Conservation (phyloP, 2,797 vertebrate genomes). For the Acropternis orthonyx region DNA sequence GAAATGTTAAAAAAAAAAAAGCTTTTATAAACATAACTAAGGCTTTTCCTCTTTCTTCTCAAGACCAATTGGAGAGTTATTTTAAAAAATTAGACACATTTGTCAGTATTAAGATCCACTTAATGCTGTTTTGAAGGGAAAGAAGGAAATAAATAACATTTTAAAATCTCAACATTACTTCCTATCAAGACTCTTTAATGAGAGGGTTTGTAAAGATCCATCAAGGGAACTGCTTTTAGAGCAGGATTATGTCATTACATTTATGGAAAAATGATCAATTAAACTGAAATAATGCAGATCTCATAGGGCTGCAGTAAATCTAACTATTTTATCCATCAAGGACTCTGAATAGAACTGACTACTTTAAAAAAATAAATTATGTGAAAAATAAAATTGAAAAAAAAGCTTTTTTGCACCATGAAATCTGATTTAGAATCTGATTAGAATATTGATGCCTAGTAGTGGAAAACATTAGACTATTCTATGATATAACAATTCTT, state of each 20-base stretch:
- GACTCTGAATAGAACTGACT: background rate
- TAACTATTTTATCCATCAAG: background rate
- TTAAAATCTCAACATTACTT: background rate
- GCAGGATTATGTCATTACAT: background rate
- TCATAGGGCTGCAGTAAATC: background rate
- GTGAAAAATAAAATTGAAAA: background rate
- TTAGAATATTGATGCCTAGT: background rate
- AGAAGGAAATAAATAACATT: background rate
- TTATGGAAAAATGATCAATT: background rate
- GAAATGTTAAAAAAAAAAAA: background rate
- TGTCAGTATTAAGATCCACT: background rate
- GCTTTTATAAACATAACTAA: background rate
- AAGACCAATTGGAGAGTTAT: background rate
- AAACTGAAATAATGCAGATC: background rate
- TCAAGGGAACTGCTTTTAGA: background rate
- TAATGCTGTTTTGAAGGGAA: background rate
- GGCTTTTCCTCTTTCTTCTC: background rate
- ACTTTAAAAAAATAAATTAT: background rate
- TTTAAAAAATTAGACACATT: background rate
- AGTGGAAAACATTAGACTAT: background rate
- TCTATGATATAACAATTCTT: background rate
- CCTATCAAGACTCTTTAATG: background rate
- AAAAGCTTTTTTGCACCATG: fast-evolving
- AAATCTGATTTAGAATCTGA: background rate
- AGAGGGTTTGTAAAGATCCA: background rate